Conservation (phyloP, 2,888 invertebrate genomes). For the Tetranychus truncatus region DNA sequence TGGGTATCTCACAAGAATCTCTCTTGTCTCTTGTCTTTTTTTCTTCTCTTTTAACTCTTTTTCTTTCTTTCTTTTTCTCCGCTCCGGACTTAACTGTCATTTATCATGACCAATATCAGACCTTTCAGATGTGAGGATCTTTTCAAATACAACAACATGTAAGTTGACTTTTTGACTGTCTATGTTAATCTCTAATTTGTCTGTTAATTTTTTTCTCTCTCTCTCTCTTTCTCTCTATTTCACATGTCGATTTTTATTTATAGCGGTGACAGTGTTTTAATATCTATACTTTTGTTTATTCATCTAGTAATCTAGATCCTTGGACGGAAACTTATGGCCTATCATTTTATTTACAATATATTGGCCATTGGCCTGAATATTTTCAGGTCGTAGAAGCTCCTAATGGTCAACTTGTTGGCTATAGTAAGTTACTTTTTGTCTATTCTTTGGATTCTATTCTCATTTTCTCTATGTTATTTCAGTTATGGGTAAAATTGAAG, state of each 20-base stretch:
- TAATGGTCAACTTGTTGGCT: slow-evolving; percentile 92
- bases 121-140: slow-evolving; percentile 86
- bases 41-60: background rate
- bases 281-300: background rate
- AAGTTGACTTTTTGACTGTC: slow-evolving; percentile 36
- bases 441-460: background rate
- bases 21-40: no score
- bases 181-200: background rate
- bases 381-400: slow-evolving; percentile 93
- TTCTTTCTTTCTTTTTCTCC: background rate
- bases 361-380: slow-evolving; percentile 96
- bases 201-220: background rate
- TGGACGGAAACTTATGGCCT: slow-evolving; percentile 89
- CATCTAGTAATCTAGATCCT: slow-evolving; percentile 75
- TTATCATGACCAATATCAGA: slow-evolving; percentile 54
- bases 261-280: background rate
- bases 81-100: background rate
- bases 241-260: background rate
- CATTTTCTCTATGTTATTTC: slow-evolving; percentile 27
- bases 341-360: slow-evolving; percentile 88
- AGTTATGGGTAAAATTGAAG: slow-evolving; percentile 99
- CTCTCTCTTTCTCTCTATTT: background rate
- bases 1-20: no score
- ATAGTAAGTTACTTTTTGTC: slow-evolving; percentile 51
- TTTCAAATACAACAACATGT: slow-evolving; percentile 87